Conservation (phyloP, 2,113 vertebrate species). For the Sula dactylatra region DNA sequence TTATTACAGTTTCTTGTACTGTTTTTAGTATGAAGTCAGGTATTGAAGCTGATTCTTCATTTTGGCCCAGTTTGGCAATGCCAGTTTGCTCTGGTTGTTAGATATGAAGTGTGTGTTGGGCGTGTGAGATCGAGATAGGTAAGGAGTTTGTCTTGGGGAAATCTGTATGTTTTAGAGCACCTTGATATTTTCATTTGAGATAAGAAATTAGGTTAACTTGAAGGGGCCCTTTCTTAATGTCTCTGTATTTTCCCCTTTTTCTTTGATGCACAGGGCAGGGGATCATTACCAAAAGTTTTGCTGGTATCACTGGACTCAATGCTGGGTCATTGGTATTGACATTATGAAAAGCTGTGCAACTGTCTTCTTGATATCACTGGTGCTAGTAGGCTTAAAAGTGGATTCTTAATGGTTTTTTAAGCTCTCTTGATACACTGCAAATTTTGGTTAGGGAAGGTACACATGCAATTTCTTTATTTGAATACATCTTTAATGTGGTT, state of each 20-base stretch:
- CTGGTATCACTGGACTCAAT: not conserved
- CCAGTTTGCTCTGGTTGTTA: not conserved
- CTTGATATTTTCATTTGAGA: not conserved
- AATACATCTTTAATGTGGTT: not conserved
- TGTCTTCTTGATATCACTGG: not conserved
- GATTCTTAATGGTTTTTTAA: not conserved
- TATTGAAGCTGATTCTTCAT: not conserved
- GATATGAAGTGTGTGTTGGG: not conserved
- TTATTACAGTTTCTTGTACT: not conserved
- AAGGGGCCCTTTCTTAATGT: not conserved
- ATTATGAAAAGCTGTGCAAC: not conserved
- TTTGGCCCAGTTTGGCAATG: not conserved
- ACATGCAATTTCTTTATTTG: not conserved
- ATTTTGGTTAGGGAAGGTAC: not conserved
- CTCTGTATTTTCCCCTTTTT: not conserved
- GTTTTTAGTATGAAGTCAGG: not conserved
- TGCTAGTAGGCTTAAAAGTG: not conserved
- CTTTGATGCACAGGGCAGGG: not conserved
- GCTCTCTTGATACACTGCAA: not conserved
- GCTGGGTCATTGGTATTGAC: not conserved
- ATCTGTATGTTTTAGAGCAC: not conserved
- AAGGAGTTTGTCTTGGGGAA: not conserved
- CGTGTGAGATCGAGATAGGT: not conserved
- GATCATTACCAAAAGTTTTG: not conserved
- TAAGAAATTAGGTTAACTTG: not conserved